Evolutionary conservation across 2,113 vertebrate genomes (phyloP).

Genomic region (Cheilinus undulatus): DNA sequence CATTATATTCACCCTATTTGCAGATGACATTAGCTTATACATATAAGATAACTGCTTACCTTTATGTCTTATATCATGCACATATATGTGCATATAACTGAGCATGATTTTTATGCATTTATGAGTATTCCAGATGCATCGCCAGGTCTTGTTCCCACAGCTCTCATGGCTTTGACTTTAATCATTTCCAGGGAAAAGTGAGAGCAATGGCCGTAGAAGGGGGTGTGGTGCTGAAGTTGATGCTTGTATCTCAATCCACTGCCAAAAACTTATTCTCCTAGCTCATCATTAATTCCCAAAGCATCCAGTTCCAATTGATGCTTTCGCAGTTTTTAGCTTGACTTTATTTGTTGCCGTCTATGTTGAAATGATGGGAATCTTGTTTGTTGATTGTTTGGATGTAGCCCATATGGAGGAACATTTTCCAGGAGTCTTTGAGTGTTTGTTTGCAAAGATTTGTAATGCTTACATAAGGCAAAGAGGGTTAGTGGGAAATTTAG

Average conservation of each 20-base stretch:
- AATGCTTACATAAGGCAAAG: constrained; percentile 8
- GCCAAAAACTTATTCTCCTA: constrained; percentile 56
- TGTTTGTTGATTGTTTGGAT: constrained; percentile 53
- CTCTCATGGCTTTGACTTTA: constrained; percentile 61
- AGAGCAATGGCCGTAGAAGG: constrained; percentile 59
- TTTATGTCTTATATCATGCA: not conserved
- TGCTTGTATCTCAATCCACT: constrained; percentile 57
- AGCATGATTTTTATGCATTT: constrained; percentile 1
- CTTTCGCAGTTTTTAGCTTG: not conserved
- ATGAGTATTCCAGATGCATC: constrained; percentile 47
- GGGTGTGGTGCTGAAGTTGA: constrained; percentile 77
- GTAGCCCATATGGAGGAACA: constrained; percentile 26
- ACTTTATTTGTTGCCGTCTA: constrained; percentile 14
- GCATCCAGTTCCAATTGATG: constrained; percentile 6
- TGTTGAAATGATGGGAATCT: constrained; percentile 26
- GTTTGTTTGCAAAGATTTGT: constrained; percentile 25
- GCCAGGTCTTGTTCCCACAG: constrained; percentile 66
- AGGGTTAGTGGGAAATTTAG: not conserved
- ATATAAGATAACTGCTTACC: not conserved
- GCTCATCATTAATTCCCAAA: constrained; percentile 14
- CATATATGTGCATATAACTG: not conserved
- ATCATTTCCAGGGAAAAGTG: constrained; percentile 69
- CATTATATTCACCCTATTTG: constrained; percentile 30
- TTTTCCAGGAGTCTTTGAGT: not conserved
- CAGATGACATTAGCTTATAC: constrained; percentile 6